Percentiles rank a stretch among this genome's conserved stretches.
phyloP scores from a whole-genome alignment of 2,113 vertebrate genomes.

The Ciconia stormi region DNA sequence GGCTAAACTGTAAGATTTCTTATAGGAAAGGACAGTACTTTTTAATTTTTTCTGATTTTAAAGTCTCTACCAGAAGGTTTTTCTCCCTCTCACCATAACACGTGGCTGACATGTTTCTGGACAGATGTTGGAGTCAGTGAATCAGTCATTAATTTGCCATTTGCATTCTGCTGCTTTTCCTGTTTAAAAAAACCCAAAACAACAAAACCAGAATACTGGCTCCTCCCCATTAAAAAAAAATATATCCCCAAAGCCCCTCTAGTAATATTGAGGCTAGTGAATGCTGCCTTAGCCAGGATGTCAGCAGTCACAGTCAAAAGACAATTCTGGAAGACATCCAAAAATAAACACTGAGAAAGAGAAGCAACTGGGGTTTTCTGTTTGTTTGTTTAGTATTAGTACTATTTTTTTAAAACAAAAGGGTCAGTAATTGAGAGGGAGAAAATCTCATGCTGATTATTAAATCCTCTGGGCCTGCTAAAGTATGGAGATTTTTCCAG shows the following conservation, averaged over 20 bases:
- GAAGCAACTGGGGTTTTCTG: not conserved
- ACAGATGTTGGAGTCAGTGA: not conserved
- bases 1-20: not conserved
- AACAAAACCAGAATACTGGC: not conserved
- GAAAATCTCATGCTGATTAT: constrained; percentile 51
- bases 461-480: constrained; percentile 35
- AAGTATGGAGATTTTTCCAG: constrained; percentile 40
- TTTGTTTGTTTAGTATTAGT: constrained; percentile 36
- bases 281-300: not conserved
- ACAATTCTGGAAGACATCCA: not conserved
- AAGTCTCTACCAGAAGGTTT: constrained; percentile 20
- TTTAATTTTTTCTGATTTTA: not conserved
- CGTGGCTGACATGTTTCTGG: constrained; percentile 39
- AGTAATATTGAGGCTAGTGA: not conserved
- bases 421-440: not conserved
- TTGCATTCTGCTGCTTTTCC: constrained; percentile 2
- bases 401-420: constrained; percentile 13
- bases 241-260: not conserved
- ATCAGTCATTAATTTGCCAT: constrained; percentile 15
- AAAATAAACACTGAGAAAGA: constrained; percentile 46
- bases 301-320: not conserved
- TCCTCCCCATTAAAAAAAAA: not conserved
- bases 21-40: not conserved
- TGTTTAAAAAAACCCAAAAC: not conserved
- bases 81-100: not conserved